Evolutionary conservation across 2,888 invertebrate genomes (phyloP).

Genomic region (Athalia rosae): DNA sequence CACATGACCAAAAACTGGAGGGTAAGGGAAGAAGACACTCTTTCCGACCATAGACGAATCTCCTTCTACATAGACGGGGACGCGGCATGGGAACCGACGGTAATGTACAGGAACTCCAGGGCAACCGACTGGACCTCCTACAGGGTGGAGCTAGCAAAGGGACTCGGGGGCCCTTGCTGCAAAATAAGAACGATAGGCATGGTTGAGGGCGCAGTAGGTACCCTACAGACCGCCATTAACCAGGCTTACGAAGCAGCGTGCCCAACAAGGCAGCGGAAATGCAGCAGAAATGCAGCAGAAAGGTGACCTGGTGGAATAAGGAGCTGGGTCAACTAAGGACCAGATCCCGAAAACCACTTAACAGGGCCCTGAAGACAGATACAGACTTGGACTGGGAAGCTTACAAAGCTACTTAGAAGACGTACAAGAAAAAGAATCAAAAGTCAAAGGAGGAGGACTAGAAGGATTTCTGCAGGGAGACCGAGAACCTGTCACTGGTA

Average conservation of each 20-base stretch:
- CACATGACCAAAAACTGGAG: background rate
- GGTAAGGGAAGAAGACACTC: background rate
- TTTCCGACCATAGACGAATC: constrained; percentile 42
- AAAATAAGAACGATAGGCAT: background rate
- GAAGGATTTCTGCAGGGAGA: background rate
- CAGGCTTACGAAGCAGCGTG: background rate
- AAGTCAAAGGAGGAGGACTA: background rate
- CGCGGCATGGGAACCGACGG: background rate
- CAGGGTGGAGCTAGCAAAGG: background rate
- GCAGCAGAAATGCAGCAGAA: background rate
- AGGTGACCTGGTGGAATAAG: constrained; percentile 13
- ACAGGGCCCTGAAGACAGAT: constrained; percentile 2
- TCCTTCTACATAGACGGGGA: background rate
- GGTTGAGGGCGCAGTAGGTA: background rate
- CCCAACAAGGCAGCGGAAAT: background rate
- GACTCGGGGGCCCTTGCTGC: background rate
- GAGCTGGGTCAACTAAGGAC: background rate
- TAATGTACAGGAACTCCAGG: background rate
- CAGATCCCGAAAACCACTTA: background rate
- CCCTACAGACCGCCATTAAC: background rate
- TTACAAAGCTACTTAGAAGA: background rate
- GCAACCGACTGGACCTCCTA: background rate
- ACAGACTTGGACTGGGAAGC: background rate
- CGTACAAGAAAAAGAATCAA: background rate
- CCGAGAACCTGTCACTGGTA: background rate